A percentile compares a stretch with the other conserved stretches of the same genome.
Conservation (phyloP, 2,888 invertebrate species). For the Agrypnus murinus region DNA sequence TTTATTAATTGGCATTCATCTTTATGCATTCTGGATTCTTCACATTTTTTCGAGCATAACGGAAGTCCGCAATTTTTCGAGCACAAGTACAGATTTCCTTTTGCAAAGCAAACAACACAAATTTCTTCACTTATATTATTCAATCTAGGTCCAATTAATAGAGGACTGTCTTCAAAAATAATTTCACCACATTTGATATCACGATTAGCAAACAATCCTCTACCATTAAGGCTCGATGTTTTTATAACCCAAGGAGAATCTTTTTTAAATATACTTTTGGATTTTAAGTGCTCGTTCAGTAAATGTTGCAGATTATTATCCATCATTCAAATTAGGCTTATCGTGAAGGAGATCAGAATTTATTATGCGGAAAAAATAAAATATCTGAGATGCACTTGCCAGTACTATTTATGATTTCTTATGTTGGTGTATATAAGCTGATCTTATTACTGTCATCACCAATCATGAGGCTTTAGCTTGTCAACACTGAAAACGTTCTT, state of each 20-base stretch:
- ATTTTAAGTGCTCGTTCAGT: constrained; percentile 29
- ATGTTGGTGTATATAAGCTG: too few relatives aligned
- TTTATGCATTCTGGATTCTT: constrained; percentile 75
- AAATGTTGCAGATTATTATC: neutral
- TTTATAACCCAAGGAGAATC: constrained; percentile 76
- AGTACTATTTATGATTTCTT: too few relatives aligned
- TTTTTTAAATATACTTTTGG: constrained; percentile 32
- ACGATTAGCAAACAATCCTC: constrained; percentile 81
- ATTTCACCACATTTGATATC: constrained; percentile 81
- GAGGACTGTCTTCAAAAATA: constrained; percentile 81
- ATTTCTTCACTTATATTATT: constrained; percentile 73
- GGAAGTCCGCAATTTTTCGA: constrained; percentile 79
- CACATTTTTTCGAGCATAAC: constrained; percentile 80
- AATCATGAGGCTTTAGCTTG: too few relatives aligned
- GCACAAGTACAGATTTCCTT: constrained; percentile 72
- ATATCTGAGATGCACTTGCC: too few relatives aligned
- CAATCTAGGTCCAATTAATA: constrained; percentile 81
- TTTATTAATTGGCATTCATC: constrained; percentile 79
- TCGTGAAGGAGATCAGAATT: too few relatives aligned
- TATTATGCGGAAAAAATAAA: too few relatives aligned
- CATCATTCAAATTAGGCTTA: neutral
- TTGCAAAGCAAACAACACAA: constrained; percentile 79
- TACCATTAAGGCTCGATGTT: constrained; percentile 78
- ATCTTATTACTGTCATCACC: too few relatives aligned
- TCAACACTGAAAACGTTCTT: too few relatives aligned